Base-by-base conservation (phyloP, 2,113 vertebrate genomes). In the Cyprinodon tularosa region DNA sequence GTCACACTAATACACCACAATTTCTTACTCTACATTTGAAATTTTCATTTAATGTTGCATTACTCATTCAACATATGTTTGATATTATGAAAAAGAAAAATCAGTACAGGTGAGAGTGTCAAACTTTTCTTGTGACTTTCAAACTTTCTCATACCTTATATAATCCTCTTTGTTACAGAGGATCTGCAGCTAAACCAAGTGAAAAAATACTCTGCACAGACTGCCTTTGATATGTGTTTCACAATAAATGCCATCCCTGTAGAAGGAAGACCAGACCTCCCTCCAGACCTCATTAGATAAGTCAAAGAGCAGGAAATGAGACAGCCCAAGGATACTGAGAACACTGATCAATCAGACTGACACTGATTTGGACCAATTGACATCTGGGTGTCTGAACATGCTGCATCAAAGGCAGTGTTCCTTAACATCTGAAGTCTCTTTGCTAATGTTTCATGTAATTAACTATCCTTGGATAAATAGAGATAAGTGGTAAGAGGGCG, bases 291-390 rank as follows among this genome's bases (percentile, higher is more conserved):
- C 74, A 75, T 86, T 87, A 78, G 78, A 82, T 75, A 74, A 80
- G 82, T 63, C 82, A 77, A 77, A 38, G 75, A 85, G 84, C 87
- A 89, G 89, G 86, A 92, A 90, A 87, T 74, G 74, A 90, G 74
- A 36, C 61, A 13, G 84, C 84, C 89, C 45, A 53, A 84, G 90
- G 91, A 83, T 72, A 79, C 64, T 4, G 39, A 29, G 59, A 84
- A 63, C 65, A 17, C 74, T 66, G 77, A 89, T 93, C 84, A 86
- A 76, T 92, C 89, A 85, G 62, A 72, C 42, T 81, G 86, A 87
- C 90, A 81, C 68, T 91, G 82, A 86, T 86, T 77, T 75, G 59
- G 78, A 84, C 85, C 85, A 86, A 66, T 82, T 82, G 81, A 84
- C 81, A 48, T 39, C 68, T 63, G 72, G 77, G 72, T 45, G 74